A percentile compares a stretch with the other conserved stretches of the same genome.
phyloP scores from a whole-genome alignment of 2,888 invertebrate genomes.

The Sarcophaga variegata region DNA sequence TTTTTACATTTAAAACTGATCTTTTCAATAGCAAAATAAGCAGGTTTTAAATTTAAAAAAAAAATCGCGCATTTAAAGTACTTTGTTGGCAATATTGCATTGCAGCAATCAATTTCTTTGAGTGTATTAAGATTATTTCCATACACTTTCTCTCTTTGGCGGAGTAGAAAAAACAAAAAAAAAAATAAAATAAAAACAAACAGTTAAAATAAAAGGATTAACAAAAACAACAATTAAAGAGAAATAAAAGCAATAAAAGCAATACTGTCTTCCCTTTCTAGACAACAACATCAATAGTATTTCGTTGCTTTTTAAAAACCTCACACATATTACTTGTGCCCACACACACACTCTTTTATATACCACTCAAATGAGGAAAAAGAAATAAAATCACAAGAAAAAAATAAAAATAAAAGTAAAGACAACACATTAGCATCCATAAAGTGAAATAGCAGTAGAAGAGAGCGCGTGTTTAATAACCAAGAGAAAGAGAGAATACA shows the following conservation, averaged over 20 bases:
- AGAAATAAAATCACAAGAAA: conserved; percentile 15
- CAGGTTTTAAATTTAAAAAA: neutral
- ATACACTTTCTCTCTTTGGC: conserved; percentile 48
- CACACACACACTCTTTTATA: neutral
- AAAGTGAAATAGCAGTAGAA: conserved; percentile 23
- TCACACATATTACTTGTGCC: conserved; percentile 24
- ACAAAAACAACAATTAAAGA: conserved; percentile 8
- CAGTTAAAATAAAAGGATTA: neutral
- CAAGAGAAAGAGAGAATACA: conserved; percentile 5
- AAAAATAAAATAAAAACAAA: conserved; percentile 14
- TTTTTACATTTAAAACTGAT: neutral
- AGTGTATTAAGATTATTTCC: conserved; percentile 29
- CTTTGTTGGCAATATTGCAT: too few relatives aligned
- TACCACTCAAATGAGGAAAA: conserved; percentile 27
- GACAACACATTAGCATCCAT: neutral
- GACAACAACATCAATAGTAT: conserved; percentile 24
- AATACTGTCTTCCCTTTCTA: conserved; percentile 47
- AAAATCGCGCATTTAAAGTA: too few relatives aligned
- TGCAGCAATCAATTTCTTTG: conserved; percentile 12
- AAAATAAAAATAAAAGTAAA: neutral
- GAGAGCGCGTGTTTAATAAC: conserved; percentile 11
- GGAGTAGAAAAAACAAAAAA: conserved; percentile 15
- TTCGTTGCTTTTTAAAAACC: neutral
- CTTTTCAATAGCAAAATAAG: neutral
- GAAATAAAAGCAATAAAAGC: neutral